Base-by-base conservation (phyloP, 2,797 vertebrate species). In the Euthynnus affinis region DNA sequence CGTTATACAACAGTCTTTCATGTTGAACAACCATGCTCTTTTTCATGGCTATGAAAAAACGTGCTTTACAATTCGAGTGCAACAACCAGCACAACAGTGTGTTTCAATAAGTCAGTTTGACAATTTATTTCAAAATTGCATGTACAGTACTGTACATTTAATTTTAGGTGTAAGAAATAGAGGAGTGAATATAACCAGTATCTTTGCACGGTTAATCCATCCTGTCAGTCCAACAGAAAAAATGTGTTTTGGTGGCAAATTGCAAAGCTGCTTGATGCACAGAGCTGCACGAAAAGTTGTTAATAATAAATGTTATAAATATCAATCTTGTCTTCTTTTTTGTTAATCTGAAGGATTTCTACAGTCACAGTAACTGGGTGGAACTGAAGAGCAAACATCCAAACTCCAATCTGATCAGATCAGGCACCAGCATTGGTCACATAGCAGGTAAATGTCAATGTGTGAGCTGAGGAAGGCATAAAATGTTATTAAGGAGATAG, bases 261-360 rank as follows among this genome's bases (percentile, higher is more conserved):
- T 37, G 2, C 37, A 37, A 37, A 37, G 37, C 37, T 37, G 37
- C 37, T 37, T 37, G 37, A 37, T 37, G 37, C 12, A 10, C 10
- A 37, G 37, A 37, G 13, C 1, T 23, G 9, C 14, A 9, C 32
- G 46, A 64, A 63, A 25, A 49, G 3, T n/a, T 13, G 8, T 48
- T 18, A 49, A n/a, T 27, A 5, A n/a, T n/a, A 5, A 12, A 37
- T 37, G 40, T 57, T 55, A 9, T 25, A 49, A 53, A 42, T 40
- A 57, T 57, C 22, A 12, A 1, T 10, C 2, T 7, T 57, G 15
- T 48, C 3, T 20, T 32, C 3, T 2, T 1, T 58, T 70, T 37
- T 63, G 57, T 68, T 23, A 0, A 66, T n/a, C 18, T 67, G 12
- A 55, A 95, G 94, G 95, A 96, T 79, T 96, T 96, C 78, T 95